Base-by-base conservation (phyloP, 1,140 invertebrate genomes). In the Drosophila littoralis region DNA sequence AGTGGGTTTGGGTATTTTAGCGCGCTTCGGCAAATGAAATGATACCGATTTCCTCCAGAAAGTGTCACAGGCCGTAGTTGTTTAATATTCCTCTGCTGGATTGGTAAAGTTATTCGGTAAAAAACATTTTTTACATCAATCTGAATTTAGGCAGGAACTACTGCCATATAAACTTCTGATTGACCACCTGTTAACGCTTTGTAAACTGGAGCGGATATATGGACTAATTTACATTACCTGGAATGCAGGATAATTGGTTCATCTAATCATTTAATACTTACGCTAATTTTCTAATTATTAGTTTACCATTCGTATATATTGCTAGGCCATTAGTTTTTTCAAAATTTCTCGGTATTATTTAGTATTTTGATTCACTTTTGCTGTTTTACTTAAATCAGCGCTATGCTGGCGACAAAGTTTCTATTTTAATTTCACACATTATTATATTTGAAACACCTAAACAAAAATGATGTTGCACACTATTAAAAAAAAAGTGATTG, bases 21-120 rank as follows among this genome's bases (percentile, higher is more conserved):
- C 54, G 66, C 72, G 60, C 65, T 75, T 64, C 70, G 54, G 15
- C 60, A 38, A 55, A 51, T 35, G 45, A 67, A 67, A 36, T 58
- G 43, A 61, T 42, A 64, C 57, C 63, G 63, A 73, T 73, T 77
- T 66, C 45, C 52, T 68, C 35, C 15, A 51, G 13, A 46, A 45
- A 51, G 38, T 61, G 15, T 32, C 40, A 33, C 33, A 57, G 15
- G 8, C 13, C 17, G 0, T 40, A 40, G 8, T 33, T 17, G 12
- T 42, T 42, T 42, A 38, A 6, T 32, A 13, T 2, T 35, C 43
- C 32, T 60, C 7, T 36, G 32, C 2, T 60, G 8, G 10, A 45
- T 6, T 59, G 38, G 12, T 40, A 40, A 5, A 12, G 9, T 4
- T 40, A 40, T 12, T 28, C 22, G 22, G 22, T 5, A 28, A 28